These are phyloP conservation scores for Anastrepha ludens DNA, from an alignment of 1,140 invertebrate species.

Conservation along the genomic window DNA sequence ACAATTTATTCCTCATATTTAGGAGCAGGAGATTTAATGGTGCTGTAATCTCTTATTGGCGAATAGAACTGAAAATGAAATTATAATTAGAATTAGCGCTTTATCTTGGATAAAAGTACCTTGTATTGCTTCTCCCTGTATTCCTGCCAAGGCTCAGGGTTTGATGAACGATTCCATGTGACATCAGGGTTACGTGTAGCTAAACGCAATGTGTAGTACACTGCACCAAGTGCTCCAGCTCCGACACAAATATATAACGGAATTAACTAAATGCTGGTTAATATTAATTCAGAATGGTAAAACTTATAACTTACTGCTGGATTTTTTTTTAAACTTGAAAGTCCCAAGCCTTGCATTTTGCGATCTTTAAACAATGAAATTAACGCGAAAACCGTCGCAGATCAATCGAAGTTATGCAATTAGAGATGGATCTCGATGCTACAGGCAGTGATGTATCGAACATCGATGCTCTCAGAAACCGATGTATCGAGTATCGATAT, in stretches of 20 bases:
- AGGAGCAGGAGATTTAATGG: conserved; percentile 79
- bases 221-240: conserved; percentile 78
- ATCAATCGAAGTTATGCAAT: too few relatives aligned
- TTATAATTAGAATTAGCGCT: background rate
- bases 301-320: conserved; percentile 72
- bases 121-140: conserved; percentile 88
- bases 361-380: background rate
- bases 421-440: too few relatives aligned
- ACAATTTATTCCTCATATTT: conserved; percentile 77
- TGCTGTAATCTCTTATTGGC: conserved; percentile 79
- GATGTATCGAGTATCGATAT: too few relatives aligned
- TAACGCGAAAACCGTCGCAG: too few relatives aligned
- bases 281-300: background rate
- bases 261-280: conserved; percentile 76
- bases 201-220: conserved; percentile 80
- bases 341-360: conserved; percentile 76
- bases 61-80: conserved; percentile 77
- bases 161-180: conserved; percentile 81
- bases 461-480: too few relatives aligned
- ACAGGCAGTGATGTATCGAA: too few relatives aligned
- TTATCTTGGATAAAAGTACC: background rate
- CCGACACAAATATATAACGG: conserved; percentile 85
- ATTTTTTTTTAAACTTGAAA: conserved; percentile 78
- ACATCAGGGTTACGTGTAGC: conserved; percentile 87
- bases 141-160: conserved; percentile 87